Percentiles rank a stretch among this genome's conserved stretches.
These are phyloP conservation scores for Drosophila erecta DNA, from an alignment of 1,140 invertebrate genomes.

Conservation along the genomic window DNA sequence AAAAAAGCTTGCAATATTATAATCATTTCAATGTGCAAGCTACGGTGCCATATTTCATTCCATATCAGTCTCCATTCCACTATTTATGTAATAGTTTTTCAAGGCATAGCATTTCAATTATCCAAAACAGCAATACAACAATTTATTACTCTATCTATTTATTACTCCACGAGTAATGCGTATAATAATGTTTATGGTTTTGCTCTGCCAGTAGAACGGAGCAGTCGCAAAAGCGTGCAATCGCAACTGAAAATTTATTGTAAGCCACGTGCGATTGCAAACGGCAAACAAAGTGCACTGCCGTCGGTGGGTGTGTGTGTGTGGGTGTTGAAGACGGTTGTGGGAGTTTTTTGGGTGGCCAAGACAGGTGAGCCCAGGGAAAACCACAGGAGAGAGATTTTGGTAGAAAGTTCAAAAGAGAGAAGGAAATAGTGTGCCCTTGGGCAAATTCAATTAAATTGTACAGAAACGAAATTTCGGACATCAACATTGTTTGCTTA, in stretches of 20 bases:
- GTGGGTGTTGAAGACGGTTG: neutral
- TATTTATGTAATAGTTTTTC: too few relatives aligned
- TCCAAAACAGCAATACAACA: too few relatives aligned
- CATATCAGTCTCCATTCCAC: too few relatives aligned
- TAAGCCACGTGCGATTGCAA: conserved; percentile 68
- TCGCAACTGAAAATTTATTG: conserved; percentile 69
- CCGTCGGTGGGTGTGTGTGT: conserved; percentile 4
- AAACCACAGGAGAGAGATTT: neutral
- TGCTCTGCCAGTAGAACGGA: conserved; percentile 22
- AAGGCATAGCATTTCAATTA: too few relatives aligned
- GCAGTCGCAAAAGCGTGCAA: conserved; percentile 30
- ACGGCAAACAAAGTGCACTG: conserved; percentile 60
- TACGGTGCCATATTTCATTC: neutral
- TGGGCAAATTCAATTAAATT: conserved; percentile 62
- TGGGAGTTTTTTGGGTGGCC: neutral
- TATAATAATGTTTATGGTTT: neutral
- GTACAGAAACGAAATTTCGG: conserved; percentile 23
- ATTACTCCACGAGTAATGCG: too few relatives aligned
- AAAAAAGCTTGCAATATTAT: neutral
- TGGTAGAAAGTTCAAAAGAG: neutral
- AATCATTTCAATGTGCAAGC: neutral
- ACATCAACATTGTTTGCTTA: conserved; percentile 29
- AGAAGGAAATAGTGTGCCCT: conserved; percentile 15
- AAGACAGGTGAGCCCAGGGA: conserved; percentile 13
- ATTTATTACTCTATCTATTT: too few relatives aligned